Base-by-base conservation (phyloP, 2,113 vertebrate genomes). In the Gymnorhina tibicen region DNA sequence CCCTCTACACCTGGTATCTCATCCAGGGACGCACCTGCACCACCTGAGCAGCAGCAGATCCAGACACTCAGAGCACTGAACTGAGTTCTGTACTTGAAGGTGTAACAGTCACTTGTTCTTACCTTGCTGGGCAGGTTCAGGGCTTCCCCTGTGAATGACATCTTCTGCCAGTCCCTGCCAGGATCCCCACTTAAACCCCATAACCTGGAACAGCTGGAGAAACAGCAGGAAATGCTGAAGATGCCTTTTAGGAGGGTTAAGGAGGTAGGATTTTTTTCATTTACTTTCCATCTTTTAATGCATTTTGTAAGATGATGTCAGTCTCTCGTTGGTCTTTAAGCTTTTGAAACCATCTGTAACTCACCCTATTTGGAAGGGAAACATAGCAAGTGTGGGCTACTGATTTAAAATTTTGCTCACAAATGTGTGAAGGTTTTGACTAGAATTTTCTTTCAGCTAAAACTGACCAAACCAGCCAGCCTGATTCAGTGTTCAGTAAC, bases 111-210 rank as follows among this genome's bases (percentile, higher is more conserved):
- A 58, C 42, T 2, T 9, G 4, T 82, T 27, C 26, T 18, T 68
- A 5, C 88, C 53, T 92, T 74, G 37, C 75, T 74, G 76, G 60
- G 75, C 93, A 98, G 98, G 97, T 99, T 99, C 95, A 99, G 98
- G 98, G 98, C 99, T 6, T 99, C 99, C 52, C 99, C 99, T 6
- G 99, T 99, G 91, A 99, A 99, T 67, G 98, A 99, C 98, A 99
- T 99, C 96, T 99, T 99, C 97, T 99, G 99, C 98, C 99, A 99
- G 74, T 99, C 99, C 62, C 94, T 99, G 94, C 97, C 98, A 20
- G 99, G 99, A 85, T 99, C 99, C 23, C 99, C 99, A 22, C 97
- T 99, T 62, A 99, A 98, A 67, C 99, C 99, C 56, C 98, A 98
- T 77, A 98, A 98, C 55, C 98, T 99, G 79, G 93, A 98, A 27